A percentile compares a stretch with the other conserved stretches of the same genome.
Conservation (phyloP, 64 coral and sea anemone genomes). For the Stichodactyla mertensii region DNA sequence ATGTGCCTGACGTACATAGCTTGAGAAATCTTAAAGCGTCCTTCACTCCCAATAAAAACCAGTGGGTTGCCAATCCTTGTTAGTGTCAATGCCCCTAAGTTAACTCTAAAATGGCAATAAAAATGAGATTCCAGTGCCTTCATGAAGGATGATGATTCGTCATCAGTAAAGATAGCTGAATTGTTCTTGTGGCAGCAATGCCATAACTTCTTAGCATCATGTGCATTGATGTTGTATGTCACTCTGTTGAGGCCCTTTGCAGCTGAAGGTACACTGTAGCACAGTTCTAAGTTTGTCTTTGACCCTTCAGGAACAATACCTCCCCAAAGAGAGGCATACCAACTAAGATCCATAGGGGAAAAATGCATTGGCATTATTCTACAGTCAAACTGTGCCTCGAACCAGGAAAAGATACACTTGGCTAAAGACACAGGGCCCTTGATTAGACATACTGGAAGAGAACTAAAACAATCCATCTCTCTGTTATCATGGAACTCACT, state of each 20-base stretch:
- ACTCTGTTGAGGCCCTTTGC: slow-evolving; percentile 54
- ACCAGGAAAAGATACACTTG: slow-evolving; percentile 47
- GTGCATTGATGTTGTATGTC: slow-evolving; percentile 47
- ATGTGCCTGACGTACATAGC: slow-evolving; percentile 51
- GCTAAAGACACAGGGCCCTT: slow-evolving; percentile 50
- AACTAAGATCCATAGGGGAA: slow-evolving; percentile 59
- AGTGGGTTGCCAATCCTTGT: slow-evolving; percentile 67
- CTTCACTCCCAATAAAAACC: slow-evolving; percentile 67
- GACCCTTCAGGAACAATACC: slow-evolving; percentile 17
- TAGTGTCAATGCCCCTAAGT: slow-evolving; percentile 56
- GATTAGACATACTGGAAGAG: slow-evolving; percentile 67
- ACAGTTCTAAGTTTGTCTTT: slow-evolving; percentile 56
- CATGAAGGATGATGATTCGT: slow-evolving; percentile 63
- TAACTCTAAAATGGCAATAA: slow-evolving; percentile 88
- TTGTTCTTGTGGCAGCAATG: slow-evolving; percentile 36
- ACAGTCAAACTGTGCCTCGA: slow-evolving; percentile 75
- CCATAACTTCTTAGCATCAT: slow-evolving; percentile 68
- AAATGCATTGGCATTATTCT: slow-evolving; percentile 66
- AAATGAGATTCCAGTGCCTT: slow-evolving; percentile 76
- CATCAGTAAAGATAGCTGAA: slow-evolving; percentile 67
- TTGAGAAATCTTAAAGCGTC: slow-evolving; percentile 71
- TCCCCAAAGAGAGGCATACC: slow-evolving; percentile 83
- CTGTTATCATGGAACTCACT: slow-evolving; percentile 18
- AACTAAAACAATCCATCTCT: slow-evolving; percentile 46
- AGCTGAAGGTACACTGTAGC: slow-evolving; percentile 50